Conservation (phyloP, 2,888 invertebrate species). For the Entomobrya multifasciata region DNA sequence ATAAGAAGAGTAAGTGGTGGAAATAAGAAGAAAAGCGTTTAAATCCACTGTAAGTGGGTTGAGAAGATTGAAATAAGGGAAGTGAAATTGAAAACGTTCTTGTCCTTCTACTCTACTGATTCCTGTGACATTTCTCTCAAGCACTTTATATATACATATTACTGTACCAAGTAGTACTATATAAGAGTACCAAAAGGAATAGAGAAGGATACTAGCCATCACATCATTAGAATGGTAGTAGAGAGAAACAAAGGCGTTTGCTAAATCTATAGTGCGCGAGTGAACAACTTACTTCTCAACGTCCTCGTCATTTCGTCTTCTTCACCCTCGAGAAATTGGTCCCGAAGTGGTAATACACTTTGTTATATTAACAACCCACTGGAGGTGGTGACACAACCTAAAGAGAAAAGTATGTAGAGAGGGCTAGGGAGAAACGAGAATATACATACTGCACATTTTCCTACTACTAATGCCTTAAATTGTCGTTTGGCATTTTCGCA, state of each 20-base stretch:
- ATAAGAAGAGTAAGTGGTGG: conserved; percentile 12
- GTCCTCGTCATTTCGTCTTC: conserved; percentile 56
- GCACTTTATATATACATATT: neutral
- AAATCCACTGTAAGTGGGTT: conserved; percentile 65
- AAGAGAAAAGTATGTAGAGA: neutral
- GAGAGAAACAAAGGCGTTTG: too few relatives aligned
- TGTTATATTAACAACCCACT: conserved; percentile 69
- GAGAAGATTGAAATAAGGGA: conserved; percentile 66
- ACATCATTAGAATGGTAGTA: neutral
- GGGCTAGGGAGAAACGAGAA: too few relatives aligned
- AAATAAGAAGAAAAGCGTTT: conserved; percentile 50
- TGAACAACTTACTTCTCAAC: conserved; percentile 10
- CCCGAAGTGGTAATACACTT: conserved; percentile 70
- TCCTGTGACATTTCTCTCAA: conserved; percentile 24
- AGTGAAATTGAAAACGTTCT: conserved; percentile 64
- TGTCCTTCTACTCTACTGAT: conserved; percentile 12
- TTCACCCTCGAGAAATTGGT: conserved; percentile 68
- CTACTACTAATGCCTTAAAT: too few relatives aligned
- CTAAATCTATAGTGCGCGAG: too few relatives aligned
- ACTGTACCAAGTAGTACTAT: neutral
- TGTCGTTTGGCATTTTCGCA: too few relatives aligned
- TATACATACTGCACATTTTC: too few relatives aligned
- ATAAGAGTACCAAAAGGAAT: neutral
- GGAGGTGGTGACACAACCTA: conserved; percentile 58
- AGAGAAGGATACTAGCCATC: neutral